Conservation (phyloP, 2,888 invertebrate genomes). For the Coremacera marginata region DNA sequence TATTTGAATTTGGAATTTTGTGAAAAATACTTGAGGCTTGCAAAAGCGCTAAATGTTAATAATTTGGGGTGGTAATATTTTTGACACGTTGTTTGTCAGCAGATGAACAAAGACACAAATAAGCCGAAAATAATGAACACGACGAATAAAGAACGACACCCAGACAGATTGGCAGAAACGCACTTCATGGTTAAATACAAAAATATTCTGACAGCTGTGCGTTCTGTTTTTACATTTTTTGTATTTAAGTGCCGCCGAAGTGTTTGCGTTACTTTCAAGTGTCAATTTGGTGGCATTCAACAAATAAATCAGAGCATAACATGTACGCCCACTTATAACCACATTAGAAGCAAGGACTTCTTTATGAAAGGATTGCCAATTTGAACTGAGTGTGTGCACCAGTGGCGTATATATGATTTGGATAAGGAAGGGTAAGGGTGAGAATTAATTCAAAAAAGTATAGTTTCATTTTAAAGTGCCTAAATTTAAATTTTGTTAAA, state of each 20-base stretch:
- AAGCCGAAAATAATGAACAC: slow-evolving; percentile 30
- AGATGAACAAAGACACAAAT: slow-evolving; percentile 16
- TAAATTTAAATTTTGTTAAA: too few relatives aligned
- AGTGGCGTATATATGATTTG: too few relatives aligned
- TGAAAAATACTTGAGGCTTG: too few relatives aligned
- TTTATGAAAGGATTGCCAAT: not conserved
- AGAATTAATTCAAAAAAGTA: too few relatives aligned
- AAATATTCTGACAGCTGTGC: slow-evolving; percentile 20
- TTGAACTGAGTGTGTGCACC: not conserved
- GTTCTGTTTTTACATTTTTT: not conserved
- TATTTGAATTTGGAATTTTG: too few relatives aligned
- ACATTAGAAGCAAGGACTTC: not conserved
- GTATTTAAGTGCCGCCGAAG: slow-evolving; percentile 2
- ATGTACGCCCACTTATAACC: not conserved
- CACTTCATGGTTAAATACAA: slow-evolving; percentile 14
- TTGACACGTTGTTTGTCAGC: not conserved
- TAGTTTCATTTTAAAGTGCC: too few relatives aligned
- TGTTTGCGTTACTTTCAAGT: slow-evolving; percentile 6
- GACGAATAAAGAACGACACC: not conserved
- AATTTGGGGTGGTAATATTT: not conserved
- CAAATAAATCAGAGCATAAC: slow-evolving; percentile 16
- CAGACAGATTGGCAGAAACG: not conserved
- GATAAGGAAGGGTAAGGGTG: too few relatives aligned
- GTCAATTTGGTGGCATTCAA: slow-evolving; percentile 14
- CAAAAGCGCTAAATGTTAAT: too few relatives aligned